Evolutionary conservation across 1,140 invertebrate genomes (phyloP), one percentile per base, ranked within the genome.

Genomic region (Psilanteris sp.): DNA sequence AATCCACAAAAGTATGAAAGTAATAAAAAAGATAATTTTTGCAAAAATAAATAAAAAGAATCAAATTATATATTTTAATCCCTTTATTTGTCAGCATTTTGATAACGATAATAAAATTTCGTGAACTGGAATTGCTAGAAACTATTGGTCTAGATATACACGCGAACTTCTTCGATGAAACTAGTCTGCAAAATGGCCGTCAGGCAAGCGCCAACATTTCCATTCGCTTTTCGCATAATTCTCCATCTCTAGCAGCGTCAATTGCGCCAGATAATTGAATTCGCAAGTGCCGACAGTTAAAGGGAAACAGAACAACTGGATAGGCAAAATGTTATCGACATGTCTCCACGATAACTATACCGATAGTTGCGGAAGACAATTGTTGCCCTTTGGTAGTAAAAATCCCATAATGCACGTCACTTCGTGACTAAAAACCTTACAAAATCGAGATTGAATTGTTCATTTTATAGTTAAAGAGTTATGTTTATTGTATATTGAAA

Each of bases 281-380:
- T 81, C 79, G 50, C 73, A 57, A 55, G 68, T 67, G 55, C 57
- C 39, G 71, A 39, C 44, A 55, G 41, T 72, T 62, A 31, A 68
- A 57, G 70, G 72, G 78, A 73, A 68, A 78, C 74, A 36, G 77
- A 77, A 61, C 68, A 70, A 62, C 64, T 76, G 44, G 54, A 75
- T 67, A 67, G 59, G 41, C 68, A 79, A 82, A 83, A 74, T 75
- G 71, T 79, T 82, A 83, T 84, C 79, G 81, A 80, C 79, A 81
- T 79, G 72, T 79, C 70, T 32, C 26, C 6, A 36, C 26, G 31
- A 72, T 52, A 57, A 66, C 52, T n/a, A n/a, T 36, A 22, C 4
- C 37, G 34, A 9, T 64, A 32, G 29, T 27, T 32, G 57, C 27
- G 31, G 22, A 24, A 43, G 52, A 48, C 52, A 43, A 72, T 55